Evolutionary conservation across 1,140 invertebrate genomes (phyloP), one percentile per base, ranked within the genome.

Genomic region (Papilio helenus): DNA sequence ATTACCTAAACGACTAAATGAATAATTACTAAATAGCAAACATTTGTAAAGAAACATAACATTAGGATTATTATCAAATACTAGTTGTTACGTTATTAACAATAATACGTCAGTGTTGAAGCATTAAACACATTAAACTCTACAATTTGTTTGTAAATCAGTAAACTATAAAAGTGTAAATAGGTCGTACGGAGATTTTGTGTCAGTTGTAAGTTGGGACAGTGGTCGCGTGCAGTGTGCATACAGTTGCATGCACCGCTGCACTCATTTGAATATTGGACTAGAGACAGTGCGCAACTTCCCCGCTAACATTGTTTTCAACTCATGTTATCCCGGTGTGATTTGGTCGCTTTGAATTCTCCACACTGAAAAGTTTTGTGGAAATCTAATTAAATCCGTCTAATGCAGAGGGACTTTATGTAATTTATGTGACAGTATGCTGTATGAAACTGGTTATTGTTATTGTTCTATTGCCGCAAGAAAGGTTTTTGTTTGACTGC

Each of bases 241-340:
- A 85, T 86, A 77, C 81, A 88, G 87, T 88, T 91, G 88, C 87
- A 68, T 84, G 85, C 86, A 80, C 86, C 83, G 87, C 80, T 88
- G 83, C 87, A 87, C 87, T 91, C 83, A 91, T 92, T 92, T 90
- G 86, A 93, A 93, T 93, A 90, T 89, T 90, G 84, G 83, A 87
- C 85, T 87, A 87, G 88, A 84, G 85, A 86, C 87, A 84, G 80
- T 68, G 74, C 78, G 84, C 83, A 89, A 90, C 86, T 88, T 85
- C 82, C 83, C 85, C 79, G 77, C 81, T 81, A 55, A 83, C 86
- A 93, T 91, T 90, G 90, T 93, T 91, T 88, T 85, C 85, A 91
- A 90, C 89, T 92, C 88, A 91, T 90, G 88, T 88, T 88, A 92
- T 90, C 84, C 85, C 81, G 82, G 86, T 85, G 82, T 86, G 88